These are phyloP conservation scores for Falco punctatus DNA, from an alignment of 2,113 vertebrate genomes.

Conservation along the genomic window DNA sequence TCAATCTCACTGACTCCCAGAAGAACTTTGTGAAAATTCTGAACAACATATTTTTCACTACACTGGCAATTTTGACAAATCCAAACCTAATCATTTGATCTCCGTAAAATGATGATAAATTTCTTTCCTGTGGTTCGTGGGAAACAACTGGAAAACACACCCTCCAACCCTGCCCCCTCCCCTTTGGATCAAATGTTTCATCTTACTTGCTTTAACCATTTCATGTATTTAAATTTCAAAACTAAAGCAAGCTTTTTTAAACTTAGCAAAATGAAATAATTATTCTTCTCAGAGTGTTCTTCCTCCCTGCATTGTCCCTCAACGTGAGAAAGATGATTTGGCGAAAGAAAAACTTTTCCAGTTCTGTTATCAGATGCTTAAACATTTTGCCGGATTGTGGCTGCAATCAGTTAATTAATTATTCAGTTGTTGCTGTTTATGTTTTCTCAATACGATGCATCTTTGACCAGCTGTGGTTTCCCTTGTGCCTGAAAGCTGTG, in stretches of 20 bases:
- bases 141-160: background rate
- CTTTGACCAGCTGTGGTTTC: background rate
- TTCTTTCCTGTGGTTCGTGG: background rate
- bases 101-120: background rate
- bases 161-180: no score
- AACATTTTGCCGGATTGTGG: background rate
- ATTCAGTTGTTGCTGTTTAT: background rate
- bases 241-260: background rate
- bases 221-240: background rate
- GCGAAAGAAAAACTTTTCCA: background rate
- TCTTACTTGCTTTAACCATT: background rate
- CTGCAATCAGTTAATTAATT: background rate
- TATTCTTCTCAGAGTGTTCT: background rate
- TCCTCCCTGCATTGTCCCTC: background rate
- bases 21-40: background rate
- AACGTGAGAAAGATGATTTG: background rate
- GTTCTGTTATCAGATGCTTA: background rate
- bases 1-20: background rate
- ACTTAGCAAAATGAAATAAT: background rate
- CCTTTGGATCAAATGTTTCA: background rate
- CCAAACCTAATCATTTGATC: background rate
- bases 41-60: background rate
- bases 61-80: background rate
- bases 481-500: background rate
- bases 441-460: background rate